These are phyloP conservation scores for Istiophorus platypterus DNA, from an alignment of 2,113 vertebrate species.

Conservation along the genomic window DNA sequence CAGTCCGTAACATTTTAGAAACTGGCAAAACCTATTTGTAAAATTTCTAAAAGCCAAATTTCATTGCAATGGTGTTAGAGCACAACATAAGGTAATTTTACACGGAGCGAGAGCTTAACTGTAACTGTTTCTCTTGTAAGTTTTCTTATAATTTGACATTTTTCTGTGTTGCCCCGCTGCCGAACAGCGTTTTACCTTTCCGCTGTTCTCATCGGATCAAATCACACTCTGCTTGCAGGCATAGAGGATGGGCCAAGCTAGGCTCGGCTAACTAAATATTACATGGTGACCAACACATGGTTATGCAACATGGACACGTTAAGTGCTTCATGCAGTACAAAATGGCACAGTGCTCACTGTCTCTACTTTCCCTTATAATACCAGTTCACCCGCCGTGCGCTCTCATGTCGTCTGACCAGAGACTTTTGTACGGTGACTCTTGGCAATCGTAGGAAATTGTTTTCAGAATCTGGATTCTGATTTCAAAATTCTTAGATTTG, in stretches of 20 bases:
- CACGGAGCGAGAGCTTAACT: no score
- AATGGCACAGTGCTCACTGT: constrained; percentile 13
- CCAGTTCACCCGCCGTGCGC: not conserved
- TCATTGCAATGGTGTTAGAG: no score
- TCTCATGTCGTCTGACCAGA: not conserved
- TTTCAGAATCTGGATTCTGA: not conserved
- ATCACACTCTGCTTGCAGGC: not conserved
- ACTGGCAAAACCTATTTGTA: no score
- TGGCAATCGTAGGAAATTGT: not conserved
- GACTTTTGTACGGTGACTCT: not conserved
- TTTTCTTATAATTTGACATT: not conserved
- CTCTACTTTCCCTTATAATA: constrained; percentile 25
- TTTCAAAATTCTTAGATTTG: not conserved
- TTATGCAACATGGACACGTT: constrained; percentile 61
- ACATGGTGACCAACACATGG: constrained; percentile 49
- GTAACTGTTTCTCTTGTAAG: not conserved
- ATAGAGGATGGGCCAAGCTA: not conserved
- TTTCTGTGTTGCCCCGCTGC: not conserved
- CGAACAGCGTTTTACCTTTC: not conserved
- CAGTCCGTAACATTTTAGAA: no score
- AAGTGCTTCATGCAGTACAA: constrained; percentile 34
- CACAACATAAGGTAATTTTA: no score
- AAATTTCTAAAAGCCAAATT: no score
- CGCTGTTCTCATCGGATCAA: not conserved
- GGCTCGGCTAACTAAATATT: constrained; percentile 50